These are phyloP conservation scores for Triops longicaudatus DNA, from an alignment of 1,140 invertebrate genomes.

Conservation along the genomic window DNA sequence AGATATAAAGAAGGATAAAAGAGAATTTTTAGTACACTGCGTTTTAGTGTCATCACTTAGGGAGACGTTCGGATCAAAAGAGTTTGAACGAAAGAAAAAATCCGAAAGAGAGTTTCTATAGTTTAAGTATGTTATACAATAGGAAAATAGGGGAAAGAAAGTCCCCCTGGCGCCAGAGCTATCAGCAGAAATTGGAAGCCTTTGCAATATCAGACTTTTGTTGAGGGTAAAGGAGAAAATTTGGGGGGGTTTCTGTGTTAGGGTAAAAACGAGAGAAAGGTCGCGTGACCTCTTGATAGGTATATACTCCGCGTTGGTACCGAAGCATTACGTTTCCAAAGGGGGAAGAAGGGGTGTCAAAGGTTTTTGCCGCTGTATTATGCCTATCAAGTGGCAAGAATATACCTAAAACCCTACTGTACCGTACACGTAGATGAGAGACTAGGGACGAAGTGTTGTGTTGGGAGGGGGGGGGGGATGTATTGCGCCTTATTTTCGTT, in stretches of 20 bases:
- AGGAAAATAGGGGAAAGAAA: not conserved
- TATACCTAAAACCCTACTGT: not conserved
- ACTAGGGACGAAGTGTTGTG: not conserved
- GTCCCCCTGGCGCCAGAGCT: not conserved
- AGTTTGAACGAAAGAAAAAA: no score
- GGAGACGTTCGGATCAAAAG: no score
- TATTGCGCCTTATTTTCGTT: no score
- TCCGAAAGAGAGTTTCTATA: no score
- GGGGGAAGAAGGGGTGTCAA: not conserved
- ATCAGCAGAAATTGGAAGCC: constrained; percentile 9
- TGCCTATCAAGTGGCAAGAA: constrained; percentile 9
- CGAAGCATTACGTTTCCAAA: not conserved
- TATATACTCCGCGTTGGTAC: not conserved
- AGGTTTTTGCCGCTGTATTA: constrained; percentile 1
- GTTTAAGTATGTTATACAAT: no score
- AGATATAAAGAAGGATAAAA: no score
- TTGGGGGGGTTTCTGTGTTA: not conserved
- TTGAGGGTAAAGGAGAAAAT: not conserved
- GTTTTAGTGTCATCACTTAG: no score
- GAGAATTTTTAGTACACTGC: no score
- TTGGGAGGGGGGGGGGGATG: not conserved
- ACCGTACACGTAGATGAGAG: not conserved
- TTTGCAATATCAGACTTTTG: not conserved
- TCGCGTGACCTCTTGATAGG: constrained; percentile 10
- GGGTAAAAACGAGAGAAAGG: not conserved